Evolutionary conservation across 2,888 invertebrate genomes (phyloP).

Genomic region (Drosophila rellima): DNA sequence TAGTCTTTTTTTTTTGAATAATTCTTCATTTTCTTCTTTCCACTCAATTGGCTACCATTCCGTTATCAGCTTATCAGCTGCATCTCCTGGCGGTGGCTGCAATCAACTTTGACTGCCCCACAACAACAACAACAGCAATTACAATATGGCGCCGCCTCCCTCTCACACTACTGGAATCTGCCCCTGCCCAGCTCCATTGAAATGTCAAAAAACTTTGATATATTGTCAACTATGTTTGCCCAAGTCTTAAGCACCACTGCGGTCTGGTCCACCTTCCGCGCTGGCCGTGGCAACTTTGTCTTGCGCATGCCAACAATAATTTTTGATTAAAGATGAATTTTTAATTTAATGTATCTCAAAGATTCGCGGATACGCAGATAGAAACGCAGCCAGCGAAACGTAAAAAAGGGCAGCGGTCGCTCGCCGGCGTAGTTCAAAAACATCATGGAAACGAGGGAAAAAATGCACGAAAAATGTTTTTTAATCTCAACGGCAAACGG

Average conservation of each 20-base stretch:
- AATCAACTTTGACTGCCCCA: constrained; percentile 2
- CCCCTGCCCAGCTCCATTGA: background rate
- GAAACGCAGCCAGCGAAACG: constrained; percentile 63
- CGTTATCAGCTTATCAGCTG: constrained; percentile 22
- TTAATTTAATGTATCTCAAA: constrained; percentile 83
- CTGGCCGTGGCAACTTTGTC: constrained; percentile 52
- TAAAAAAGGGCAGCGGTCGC: constrained; percentile 35
- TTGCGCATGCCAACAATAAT: constrained; percentile 82
- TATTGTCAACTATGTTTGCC: constrained; percentile 74
- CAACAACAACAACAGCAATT: constrained; percentile 37
- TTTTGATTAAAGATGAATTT: constrained; percentile 85
- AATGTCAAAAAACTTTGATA: constrained; percentile 60
- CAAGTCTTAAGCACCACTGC: constrained; percentile 43
- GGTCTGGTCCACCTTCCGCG: constrained; percentile 32
- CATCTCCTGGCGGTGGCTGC: constrained; percentile 8
- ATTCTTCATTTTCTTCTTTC: background rate
- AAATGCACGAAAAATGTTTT: constrained; percentile 76
- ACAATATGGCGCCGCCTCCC: constrained; percentile 34
- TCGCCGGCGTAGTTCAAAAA: constrained; percentile 35
- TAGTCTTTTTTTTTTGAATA: no score
- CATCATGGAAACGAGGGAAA: constrained; percentile 74
- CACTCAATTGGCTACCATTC: constrained; percentile 7
- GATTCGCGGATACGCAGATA: constrained; percentile 72
- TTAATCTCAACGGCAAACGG: constrained; percentile 85
- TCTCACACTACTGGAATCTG: background rate